Base-by-base conservation (phyloP, 2,888 invertebrate species). In the Acanthacorydalis orientalis region DNA sequence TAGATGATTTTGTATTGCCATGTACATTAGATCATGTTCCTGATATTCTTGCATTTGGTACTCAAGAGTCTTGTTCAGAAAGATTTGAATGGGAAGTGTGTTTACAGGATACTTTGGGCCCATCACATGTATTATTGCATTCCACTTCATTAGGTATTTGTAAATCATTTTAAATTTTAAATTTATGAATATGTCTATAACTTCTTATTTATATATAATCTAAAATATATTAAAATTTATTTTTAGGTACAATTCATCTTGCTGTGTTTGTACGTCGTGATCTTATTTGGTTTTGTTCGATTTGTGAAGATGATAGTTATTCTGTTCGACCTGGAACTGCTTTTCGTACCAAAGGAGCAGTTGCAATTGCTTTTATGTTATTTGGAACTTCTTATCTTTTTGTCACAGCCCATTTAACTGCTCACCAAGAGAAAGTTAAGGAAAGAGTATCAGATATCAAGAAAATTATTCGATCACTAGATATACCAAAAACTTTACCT, bases 301-400 rank as follows among this genome's bases (percentile, higher is more conserved):
- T 87, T 1, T 84, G 91, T 0, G 92, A 93, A 68, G 91, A 92
- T 55, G 82, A 83, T 1, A 81, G 79, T 56, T 73, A 90, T 51
- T 89, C 91, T 1, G 90, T 92, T 1, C 74, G 95, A 55, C 85
- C 91, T 0, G 91, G 91, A 1, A 85, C 88, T 7, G 88, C 90
- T 0, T 88, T 89, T 61, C 75, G 86, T 50, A 90, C 96, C 31
- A 97, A 98, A 69, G 97, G 97, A 4, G 95, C 93, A 1, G 84
- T 96, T 0, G 95, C 89, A 0, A 81, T 93, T 57, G 85, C 85
- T 4, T 89, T 98, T 59, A 84, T 86, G 54, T 68, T 97, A 4
- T 97, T 98, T 60, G 97, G 97, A 11, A 91, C 95, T 1, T 88
- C 91, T 10, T 88, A 95, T 64, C 72, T 97, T 6, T 95, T 98